Conservation (phyloP, 2,113 vertebrate genomes). For the Cheirogaleus medius region DNA sequence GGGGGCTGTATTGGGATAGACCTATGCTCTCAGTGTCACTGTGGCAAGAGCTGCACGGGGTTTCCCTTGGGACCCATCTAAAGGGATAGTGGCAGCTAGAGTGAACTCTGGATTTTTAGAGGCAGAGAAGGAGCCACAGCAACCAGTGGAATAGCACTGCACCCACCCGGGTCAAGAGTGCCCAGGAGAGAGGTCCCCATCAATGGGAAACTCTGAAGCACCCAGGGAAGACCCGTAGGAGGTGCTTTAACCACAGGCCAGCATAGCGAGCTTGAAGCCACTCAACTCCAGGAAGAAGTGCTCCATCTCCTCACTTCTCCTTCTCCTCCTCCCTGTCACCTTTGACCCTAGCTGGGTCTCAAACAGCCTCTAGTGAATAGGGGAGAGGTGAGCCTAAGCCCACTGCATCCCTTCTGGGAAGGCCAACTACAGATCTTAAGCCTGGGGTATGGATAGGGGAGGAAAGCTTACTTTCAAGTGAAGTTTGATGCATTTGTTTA, state of each 20-base stretch:
- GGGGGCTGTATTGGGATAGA: no score
- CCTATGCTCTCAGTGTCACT: neutral
- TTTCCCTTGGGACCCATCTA: neutral
- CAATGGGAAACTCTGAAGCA: neutral
- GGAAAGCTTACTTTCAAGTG: neutral
- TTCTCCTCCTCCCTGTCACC: neutral
- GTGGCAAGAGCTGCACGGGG: neutral
- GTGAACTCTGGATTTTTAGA: neutral
- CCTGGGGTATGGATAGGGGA: no score
- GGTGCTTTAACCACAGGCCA: neutral
- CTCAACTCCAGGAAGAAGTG: neutral
- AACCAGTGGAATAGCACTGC: neutral
- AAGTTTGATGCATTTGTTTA: neutral
- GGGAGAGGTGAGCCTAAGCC: neutral
- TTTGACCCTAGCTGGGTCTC: neutral
- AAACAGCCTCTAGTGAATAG: neutral
- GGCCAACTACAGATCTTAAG: neutral
- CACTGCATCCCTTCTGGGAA: neutral
- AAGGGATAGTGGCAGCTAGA: neutral
- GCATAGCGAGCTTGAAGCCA: neutral
- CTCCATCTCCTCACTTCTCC: neutral
- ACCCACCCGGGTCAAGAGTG: neutral
- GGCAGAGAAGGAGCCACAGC: neutral
- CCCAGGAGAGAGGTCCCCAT: neutral
- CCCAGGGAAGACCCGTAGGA: neutral